Conservation (phyloP, 2,888 invertebrate species). For the Drosophila antonietae region DNA sequence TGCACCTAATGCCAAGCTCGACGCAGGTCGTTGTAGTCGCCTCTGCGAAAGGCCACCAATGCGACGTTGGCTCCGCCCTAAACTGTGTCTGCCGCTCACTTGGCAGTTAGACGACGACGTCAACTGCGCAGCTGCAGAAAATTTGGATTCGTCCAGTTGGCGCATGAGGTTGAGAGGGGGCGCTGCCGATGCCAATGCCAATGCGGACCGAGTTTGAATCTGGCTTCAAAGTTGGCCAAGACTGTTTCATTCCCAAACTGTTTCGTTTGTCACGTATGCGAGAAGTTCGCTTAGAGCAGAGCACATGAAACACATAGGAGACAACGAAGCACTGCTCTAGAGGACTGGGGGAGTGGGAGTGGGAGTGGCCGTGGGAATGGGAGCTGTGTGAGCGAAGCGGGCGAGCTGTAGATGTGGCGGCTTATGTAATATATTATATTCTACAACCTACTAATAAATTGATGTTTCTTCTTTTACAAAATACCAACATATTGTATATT, state of each 20-base stretch:
- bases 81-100: conserved; percentile 61
- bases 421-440: conserved; percentile 12
- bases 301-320: conserved; percentile 14
- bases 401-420: not conserved
- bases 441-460: conserved; percentile 15
- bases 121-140: conserved; percentile 71
- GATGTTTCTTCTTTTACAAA: not conserved
- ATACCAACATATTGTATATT: not conserved
- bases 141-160: conserved; percentile 70
- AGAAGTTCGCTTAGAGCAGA: conserved; percentile 9
- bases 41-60: conserved; percentile 61
- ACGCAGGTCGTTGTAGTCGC: conserved; percentile 16
- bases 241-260: conserved; percentile 67
- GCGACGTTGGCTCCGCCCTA: conserved; percentile 71
- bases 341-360: not conserved
- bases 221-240: conserved; percentile 41
- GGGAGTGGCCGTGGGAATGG: not conserved
- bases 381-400: not conserved
- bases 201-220: conserved; percentile 15
- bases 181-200: conserved; percentile 37
- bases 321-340: not conserved
- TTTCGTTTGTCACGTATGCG: conserved; percentile 38
- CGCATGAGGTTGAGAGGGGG: conserved; percentile 43
- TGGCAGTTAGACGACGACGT: conserved; percentile 58
- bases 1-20: conserved; percentile 61